Evolutionary conservation across 2,113 vertebrate genomes (phyloP), one percentile per base, ranked within the genome.

Genomic region (Cyanocitta stelleri): DNA sequence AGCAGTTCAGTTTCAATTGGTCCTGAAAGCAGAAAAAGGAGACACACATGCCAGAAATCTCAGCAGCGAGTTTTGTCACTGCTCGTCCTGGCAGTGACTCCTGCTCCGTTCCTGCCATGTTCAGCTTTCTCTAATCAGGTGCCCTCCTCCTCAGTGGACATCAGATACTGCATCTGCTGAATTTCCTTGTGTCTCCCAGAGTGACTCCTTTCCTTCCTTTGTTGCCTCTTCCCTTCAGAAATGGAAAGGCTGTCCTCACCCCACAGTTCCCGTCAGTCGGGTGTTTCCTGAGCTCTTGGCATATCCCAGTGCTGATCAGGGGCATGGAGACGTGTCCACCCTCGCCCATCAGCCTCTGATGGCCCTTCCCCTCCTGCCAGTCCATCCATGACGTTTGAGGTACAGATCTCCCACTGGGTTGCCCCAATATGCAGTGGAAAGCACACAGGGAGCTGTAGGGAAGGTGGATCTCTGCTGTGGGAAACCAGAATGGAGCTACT

Each of bases 241-340:
- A 16, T 68, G 49, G 74, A 69, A 85, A 49, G 49, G 59, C 32
- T 87, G 44, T 35, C 54, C 74, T 73, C 29, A 73, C 44, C 32
- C 64, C 13, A 5, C 11, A 46, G 69, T 30, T 90, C 35, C 29
- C 1, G 0, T 35, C 43, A n/a, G 29, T 43, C 1, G 0, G 5
- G 32, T 72, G 63, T 62, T 83, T 46, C 63, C 78, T 30, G 16
- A 30, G 43, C 0, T 7, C 52, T 64, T 49, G 32, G 43, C 80
- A 32, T 11, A 72, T 62, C 24, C 43, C 48, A 33, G 13, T 35
- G 49, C 68, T 76, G 48, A 54, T 37, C 24, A 32, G 73, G 59
- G 54, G 5, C 67, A 12, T 18, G 48, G 67, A 49, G 58, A 63
- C 0, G 4, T 62, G 41, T 71, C 37, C 44, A 7, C 13, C 43